phyloP scores from a whole-genome alignment of 2,797 vertebrate genomes.

The Balearica regulorum region DNA sequence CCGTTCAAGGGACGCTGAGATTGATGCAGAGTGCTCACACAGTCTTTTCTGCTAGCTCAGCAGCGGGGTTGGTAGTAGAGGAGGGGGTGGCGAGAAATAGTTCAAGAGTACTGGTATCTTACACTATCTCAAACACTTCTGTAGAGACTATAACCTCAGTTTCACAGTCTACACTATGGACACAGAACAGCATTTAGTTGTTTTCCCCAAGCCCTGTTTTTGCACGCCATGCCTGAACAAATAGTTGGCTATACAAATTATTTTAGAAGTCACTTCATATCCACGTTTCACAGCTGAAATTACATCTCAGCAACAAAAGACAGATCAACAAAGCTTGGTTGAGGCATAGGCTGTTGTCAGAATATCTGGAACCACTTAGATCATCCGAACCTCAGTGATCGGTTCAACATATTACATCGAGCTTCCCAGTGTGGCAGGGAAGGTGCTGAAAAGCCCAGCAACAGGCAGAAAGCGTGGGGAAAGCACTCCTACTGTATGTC shows the following conservation, averaged over 20 bases:
- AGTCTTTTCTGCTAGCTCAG: neutral
- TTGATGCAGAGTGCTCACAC: neutral
- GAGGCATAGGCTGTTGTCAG: neutral
- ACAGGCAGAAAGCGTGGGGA: neutral
- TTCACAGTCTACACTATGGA: neutral
- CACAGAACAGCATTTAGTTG: neutral
- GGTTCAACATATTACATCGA: neutral
- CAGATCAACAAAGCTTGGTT: neutral
- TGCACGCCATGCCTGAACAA: neutral
- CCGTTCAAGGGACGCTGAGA: neutral
- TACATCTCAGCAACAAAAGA: neutral
- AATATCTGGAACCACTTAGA: neutral
- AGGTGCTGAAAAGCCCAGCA: neutral
- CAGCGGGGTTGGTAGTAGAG: neutral
- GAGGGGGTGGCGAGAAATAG: neutral
- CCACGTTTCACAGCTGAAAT: neutral
- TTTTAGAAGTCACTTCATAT: neutral
- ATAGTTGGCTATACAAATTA: neutral
- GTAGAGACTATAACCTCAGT: neutral
- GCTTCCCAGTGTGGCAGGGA: neutral
- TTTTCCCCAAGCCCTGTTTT: neutral
- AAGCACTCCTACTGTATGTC: neutral
- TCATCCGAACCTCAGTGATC: neutral
- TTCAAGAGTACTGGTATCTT: neutral
- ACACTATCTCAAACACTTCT: neutral